Evolutionary conservation across 2,797 vertebrate species (phyloP).

Genomic region (Mus spretus): DNA sequence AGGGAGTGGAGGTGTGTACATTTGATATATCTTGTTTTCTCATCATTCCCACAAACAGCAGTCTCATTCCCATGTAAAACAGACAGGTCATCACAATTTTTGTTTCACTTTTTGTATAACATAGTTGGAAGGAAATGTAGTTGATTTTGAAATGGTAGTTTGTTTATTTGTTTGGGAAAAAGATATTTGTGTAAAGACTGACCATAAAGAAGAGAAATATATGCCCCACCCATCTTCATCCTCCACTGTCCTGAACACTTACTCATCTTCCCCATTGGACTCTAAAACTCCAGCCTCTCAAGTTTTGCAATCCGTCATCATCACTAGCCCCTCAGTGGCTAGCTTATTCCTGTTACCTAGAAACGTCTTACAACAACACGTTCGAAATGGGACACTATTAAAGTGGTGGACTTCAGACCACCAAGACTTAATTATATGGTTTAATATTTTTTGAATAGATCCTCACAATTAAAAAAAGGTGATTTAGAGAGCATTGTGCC

Average conservation of each 20-base stretch:
- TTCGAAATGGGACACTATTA: constrained; percentile 45
- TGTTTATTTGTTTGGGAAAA: not conserved
- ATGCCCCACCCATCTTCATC: not conserved
- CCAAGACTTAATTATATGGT: not conserved
- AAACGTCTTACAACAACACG: not conserved
- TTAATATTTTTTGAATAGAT: not conserved
- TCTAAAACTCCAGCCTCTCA: not conserved
- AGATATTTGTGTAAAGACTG: not conserved
- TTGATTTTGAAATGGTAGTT: not conserved
- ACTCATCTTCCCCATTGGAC: not conserved
- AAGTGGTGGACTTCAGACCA: constrained; percentile 9
- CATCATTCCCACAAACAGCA: not conserved
- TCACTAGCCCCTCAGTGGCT: not conserved
- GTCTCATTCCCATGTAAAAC: not conserved
- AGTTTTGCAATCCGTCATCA: not conserved
- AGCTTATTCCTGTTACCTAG: not conserved
- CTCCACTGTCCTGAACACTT: not conserved
- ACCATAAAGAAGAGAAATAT: constrained; percentile 5
- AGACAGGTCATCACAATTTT: not conserved
- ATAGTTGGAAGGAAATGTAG: not conserved
- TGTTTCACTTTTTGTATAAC: not conserved
- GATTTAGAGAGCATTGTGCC: not conserved
- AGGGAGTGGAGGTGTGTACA: not conserved
- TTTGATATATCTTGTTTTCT: not conserved
- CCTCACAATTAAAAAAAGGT: not conserved